Evolutionary conservation across 2,797 vertebrate genomes (phyloP).

Genomic region (Borostomias antarcticus): DNA sequence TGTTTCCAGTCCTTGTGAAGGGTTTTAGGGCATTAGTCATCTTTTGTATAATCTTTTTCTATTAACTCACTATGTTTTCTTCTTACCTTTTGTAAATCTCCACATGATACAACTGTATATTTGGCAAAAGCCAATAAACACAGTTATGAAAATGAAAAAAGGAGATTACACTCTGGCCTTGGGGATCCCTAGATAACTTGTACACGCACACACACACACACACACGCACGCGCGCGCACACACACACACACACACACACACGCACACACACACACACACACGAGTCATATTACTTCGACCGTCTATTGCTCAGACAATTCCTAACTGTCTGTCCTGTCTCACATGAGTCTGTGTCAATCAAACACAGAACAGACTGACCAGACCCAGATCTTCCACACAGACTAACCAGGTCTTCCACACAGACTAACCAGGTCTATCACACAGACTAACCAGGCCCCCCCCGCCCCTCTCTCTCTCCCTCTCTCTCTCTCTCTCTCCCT

Average conservation of each 20-base stretch:
- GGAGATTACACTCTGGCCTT: not conserved
- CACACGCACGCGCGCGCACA: not conserved
- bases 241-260: not conserved
- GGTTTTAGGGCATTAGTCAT: no score
- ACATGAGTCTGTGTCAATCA: constrained; percentile 1
- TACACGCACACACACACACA: not conserved
- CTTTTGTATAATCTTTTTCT: no score
- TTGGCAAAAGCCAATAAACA: no score
- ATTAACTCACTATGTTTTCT: no score
- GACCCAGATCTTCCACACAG: not conserved
- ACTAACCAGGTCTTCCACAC: not conserved
- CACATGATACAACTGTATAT: no score
- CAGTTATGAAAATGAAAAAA: not conserved
- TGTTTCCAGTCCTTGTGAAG: no score
- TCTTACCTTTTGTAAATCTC: no score
- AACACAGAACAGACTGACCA: not conserved
- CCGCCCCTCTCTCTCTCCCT: not conserved
- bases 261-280: not conserved
- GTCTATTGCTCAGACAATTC: not conserved
- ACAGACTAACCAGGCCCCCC: constrained; percentile 12
- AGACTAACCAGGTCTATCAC: not conserved
- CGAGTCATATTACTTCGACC: not conserved
- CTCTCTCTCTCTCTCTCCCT: constrained; percentile 9
- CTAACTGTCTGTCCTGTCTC: not conserved
- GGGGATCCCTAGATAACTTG: not conserved